Evolutionary conservation across 1,140 invertebrate species (phyloP), one percentile per base, ranked within the genome.

Genomic region (Aphaenogaster ashmeadi): DNA sequence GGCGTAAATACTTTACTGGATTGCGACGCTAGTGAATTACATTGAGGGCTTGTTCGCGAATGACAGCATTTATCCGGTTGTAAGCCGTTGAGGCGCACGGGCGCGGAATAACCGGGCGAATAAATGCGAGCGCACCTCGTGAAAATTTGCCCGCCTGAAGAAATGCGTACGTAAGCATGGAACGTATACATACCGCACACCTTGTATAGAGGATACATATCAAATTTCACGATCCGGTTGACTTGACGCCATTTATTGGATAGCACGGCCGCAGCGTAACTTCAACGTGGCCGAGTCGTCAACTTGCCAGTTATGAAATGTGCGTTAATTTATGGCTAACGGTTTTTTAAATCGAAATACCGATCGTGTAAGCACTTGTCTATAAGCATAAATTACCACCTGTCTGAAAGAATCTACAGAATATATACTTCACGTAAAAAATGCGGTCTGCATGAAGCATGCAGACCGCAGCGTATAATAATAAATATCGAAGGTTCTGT

Each of bases 51-150:
- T 75, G 72, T 60, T 75, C 83, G 64, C 64, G 86, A 90, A 88
- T 90, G 85, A 90, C 89, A 79, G 86, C 88, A 58, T 90, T 90
- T 90, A 90, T 90, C 84, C 86, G 88, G 56, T 84, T 60, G 86
- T 84, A 84, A 90, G 86, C 86, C 78, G 83, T 60, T 74, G 79
- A 33, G 60, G 69, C 50, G 84, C 69, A 71, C 56, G 77, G 75
- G 80, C 84, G 88, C 56, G 71, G 85, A 87, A 87, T 90, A 90
- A 90, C 78, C 78, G 78, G 52, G 50, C 72, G 88, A 66, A 88
- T 80, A 86, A 88, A 88, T 56, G 77, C 77, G 41, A 69, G 33
- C 21, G 38, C 52, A 36, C 66, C 85, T 79, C 85, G 11, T 75
- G 85, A 75, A 89, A 84, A 89, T 87, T 67, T 54, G 52, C 56